Percentiles rank a stretch among this genome's conserved stretches.
Conservation (phyloP, 2,888 invertebrate genomes). For the Cataglyphis rosenhaueri region DNA sequence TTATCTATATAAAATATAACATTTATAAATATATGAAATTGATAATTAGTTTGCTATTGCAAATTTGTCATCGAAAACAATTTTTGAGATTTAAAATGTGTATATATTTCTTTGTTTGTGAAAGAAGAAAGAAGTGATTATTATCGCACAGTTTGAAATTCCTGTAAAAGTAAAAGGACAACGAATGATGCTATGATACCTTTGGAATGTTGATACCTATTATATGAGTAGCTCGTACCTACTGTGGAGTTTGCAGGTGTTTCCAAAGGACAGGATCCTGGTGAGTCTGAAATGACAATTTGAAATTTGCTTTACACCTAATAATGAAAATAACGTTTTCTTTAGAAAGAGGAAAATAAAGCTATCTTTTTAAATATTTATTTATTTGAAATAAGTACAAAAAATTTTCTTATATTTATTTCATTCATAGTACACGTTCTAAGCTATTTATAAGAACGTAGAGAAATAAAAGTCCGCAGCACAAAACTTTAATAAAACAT, state of each 20-base stretch:
- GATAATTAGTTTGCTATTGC: not conserved
- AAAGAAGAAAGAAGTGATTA: not conserved
- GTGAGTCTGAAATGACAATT: not conserved
- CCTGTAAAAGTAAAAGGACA: not conserved
- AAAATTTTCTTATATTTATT: not conserved
- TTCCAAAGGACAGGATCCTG: not conserved
- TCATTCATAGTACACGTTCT: not conserved
- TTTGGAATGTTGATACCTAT: constrained; percentile 2
- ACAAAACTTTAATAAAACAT: not conserved
- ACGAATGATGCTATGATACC: not conserved
- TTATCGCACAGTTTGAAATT: not conserved
- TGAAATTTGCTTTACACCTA: constrained; percentile 78
- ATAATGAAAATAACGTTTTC: constrained; percentile 81
- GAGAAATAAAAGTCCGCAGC: not conserved
- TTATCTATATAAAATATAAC: not conserved
- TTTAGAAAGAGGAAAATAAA: constrained; percentile 61
- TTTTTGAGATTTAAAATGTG: no score
- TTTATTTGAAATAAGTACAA: not conserved
- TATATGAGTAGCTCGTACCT: not conserved
- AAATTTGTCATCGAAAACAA: not conserved
- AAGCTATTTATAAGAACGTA: not conserved
- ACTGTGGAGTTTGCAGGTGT: not conserved
- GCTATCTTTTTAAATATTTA: not conserved
- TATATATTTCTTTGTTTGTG: not conserved
- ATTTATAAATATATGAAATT: constrained; percentile 5